Evolutionary conservation across 1,140 invertebrate species (phyloP).

Genomic region (Drosophila orena): DNA sequence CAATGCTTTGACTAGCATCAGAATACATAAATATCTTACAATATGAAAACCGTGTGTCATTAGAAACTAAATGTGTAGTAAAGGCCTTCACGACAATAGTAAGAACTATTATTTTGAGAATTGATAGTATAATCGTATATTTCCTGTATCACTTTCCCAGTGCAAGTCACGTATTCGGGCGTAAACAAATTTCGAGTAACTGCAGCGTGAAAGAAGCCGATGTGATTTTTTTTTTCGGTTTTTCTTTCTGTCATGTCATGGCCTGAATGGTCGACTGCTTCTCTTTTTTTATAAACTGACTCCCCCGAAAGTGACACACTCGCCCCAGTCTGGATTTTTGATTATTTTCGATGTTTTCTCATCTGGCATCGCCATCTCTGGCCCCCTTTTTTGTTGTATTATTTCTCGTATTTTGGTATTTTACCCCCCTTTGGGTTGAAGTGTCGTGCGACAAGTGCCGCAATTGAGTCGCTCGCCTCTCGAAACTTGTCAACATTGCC

Average conservation of each 20-base stretch:
- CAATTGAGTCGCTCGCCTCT: conserved; percentile 69
- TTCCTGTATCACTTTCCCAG: conserved; percentile 6
- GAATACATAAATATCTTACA: too few relatives aligned
- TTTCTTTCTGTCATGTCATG: conserved; percentile 73
- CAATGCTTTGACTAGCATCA: too few relatives aligned
- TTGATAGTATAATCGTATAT: not conserved
- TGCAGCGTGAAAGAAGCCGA: conserved; percentile 52
- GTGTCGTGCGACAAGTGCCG: conserved; percentile 80
- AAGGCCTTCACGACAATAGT: too few relatives aligned
- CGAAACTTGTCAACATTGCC: conserved; percentile 61
- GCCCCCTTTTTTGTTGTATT: not conserved
- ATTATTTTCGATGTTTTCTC: conserved; percentile 46
- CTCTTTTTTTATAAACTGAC: conserved; percentile 21
- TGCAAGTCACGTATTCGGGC: conserved; percentile 10
- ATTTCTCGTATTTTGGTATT: conserved; percentile 18
- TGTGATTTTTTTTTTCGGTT: conserved; percentile 16
- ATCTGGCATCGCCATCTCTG: conserved; percentile 16
- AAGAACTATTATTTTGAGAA: not conserved
- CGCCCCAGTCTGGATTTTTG: conserved; percentile 50
- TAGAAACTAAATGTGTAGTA: too few relatives aligned
- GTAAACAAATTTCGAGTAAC: conserved; percentile 49
- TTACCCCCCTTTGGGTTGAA: conserved; percentile 37
- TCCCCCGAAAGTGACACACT: conserved; percentile 65
- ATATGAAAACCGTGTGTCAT: too few relatives aligned
- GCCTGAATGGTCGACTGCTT: conserved; percentile 38